Percentiles rank a stretch among this genome's conserved stretches.
Evolutionary conservation across 2,113 vertebrate genomes (phyloP).

Genomic region (Siniperca chuatsi): DNA sequence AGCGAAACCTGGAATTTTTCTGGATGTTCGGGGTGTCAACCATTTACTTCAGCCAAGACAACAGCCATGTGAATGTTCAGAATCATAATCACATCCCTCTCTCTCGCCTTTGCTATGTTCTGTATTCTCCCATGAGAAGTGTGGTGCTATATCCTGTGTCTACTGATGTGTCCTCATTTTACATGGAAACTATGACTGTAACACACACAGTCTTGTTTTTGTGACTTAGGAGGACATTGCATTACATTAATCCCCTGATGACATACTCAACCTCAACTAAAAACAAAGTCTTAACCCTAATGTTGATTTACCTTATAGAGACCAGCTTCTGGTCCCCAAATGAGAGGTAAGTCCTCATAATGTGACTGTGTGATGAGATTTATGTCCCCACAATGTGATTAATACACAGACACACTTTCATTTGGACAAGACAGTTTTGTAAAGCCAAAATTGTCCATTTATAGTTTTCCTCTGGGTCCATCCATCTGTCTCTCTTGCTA

Average conservation of each 20-base stretch:
- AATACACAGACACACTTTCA: not conserved
- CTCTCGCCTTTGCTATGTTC: not conserved
- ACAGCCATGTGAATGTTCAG: conserved; percentile 25
- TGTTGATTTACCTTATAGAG: not conserved
- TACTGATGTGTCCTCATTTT: conserved; percentile 47
- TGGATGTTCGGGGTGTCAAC: not conserved
- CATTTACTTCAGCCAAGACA: conserved; percentile 2
- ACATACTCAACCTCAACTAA: not conserved
- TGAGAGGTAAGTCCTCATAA: not conserved
- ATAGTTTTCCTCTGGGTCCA: conserved; percentile 14
- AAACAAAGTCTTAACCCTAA: not conserved
- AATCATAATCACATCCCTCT: conserved; percentile 30
- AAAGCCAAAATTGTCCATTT: conserved; percentile 25
- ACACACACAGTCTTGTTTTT: conserved; percentile 14
- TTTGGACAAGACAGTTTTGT: conserved; percentile 18
- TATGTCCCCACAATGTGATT: conserved; percentile 6
- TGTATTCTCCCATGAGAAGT: conserved; percentile 66
- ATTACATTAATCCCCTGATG: not conserved
- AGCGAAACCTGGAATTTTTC: not conserved
- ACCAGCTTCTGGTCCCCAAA: not conserved
- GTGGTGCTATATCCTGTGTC: conserved; percentile 55
- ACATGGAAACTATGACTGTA: conserved; percentile 57
- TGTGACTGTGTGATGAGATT: not conserved
- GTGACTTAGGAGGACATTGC: not conserved
- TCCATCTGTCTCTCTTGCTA: conserved; percentile 18